Percentiles rank a stretch among this genome's conserved stretches.
These are phyloP conservation scores for Zootoca vivipara DNA, from an alignment of 2,113 vertebrate species.

Conservation along the genomic window DNA sequence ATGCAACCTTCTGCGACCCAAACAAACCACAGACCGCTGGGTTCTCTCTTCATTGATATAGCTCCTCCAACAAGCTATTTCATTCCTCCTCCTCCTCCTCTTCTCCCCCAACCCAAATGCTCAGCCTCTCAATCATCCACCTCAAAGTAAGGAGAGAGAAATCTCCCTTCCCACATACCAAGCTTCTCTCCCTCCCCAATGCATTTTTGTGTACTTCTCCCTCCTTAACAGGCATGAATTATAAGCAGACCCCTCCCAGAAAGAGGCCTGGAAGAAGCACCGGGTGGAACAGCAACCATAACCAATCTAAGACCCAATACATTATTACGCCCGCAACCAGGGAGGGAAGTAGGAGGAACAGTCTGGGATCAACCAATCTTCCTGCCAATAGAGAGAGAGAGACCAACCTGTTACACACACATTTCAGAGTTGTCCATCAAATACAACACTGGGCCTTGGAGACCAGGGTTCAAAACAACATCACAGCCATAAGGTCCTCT, in stretches of 20 bases:
- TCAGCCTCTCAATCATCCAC: neutral
- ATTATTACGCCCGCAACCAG: neutral
- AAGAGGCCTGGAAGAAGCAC: neutral
- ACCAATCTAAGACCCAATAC: neutral
- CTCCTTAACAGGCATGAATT: neutral
- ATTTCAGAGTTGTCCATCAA: neutral
- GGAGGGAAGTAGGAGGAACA: neutral
- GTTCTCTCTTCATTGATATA: neutral
- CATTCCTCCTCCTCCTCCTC: neutral
- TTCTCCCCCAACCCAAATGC: neutral
- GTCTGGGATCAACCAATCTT: neutral
- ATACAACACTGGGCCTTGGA: neutral
- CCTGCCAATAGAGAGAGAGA: neutral
- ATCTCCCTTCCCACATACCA: neutral
- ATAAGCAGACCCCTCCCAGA: slow-evolving; percentile 8
- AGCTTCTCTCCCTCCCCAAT: too few species aligned
- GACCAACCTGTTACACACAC: slow-evolving; percentile 27
- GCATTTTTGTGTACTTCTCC: neutral
- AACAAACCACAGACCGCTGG: neutral
- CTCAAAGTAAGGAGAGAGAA: neutral
- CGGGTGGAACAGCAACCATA: neutral
- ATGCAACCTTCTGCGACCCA: neutral
- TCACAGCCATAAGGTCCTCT: neutral
- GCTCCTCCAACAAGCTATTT: neutral
- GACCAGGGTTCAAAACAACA: neutral